Base-by-base conservation (phyloP, 2,113 vertebrate genomes). In the Lepus timidus region DNA sequence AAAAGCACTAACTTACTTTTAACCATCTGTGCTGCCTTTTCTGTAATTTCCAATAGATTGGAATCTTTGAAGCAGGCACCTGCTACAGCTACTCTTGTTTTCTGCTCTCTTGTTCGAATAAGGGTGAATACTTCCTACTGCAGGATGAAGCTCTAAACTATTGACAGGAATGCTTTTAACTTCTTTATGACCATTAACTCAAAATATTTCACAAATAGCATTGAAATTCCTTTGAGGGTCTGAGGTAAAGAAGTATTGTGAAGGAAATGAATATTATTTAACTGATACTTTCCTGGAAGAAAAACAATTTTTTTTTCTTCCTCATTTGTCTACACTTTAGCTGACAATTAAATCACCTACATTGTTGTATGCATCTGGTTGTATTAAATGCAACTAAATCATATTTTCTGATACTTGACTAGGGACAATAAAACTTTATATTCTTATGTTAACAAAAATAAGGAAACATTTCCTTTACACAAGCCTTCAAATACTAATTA, bases 1-100 rank as follows among this genome's bases (percentile, higher is more conserved):
- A 87, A 76, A 95, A 96, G 85, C 55, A 87, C 88, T 92, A 91
- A 91, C 84, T 96, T 96, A 88, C 88, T 83, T 94, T 95, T 74
- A 95, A 81, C 79, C 75, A 92, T 95, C 61, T 94, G 68, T 76
- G 70, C 62, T 91, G 52, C 51, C 58, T 85, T 76, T 90, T 65
- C 76, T 88, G 36, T 92, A n/a, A 70, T 76, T 87, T 94, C 61
- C 83, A 80, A 33, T 67, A 16, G 7, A 49, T 44, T 81, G 65
- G 52, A 73, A 11, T 93, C 85, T 87, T 52, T 58, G 58, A 86
- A 39, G 71, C 74, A 86, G 80, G 68, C 61, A 70, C 39, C 78
- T 76, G 78, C 88, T 33, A 20, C 13, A 64, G 82, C 29, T 58
- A 39, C 25, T 55, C 31, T 27, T 52, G 29, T 65, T 85, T 88